phyloP scores from a whole-genome alignment of 2,888 invertebrate genomes.

The Nephrotoma flavescens region DNA sequence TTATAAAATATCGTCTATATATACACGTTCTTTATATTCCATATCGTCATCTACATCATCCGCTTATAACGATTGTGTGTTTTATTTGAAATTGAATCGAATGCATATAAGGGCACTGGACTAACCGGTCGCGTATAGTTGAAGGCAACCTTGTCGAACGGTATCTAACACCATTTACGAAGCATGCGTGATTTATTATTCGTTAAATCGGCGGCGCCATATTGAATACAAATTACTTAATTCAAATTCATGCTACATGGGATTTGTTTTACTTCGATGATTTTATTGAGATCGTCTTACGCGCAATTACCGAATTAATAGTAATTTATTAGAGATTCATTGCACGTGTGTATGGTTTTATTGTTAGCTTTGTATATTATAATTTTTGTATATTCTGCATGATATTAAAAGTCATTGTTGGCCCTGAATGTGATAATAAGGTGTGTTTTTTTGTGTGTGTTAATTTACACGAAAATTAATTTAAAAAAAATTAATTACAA shows the following conservation, averaged over 20 bases:
- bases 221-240: neutral
- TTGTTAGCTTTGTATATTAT: too few species aligned
- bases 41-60: neutral
- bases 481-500: too few species aligned
- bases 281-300: neutral
- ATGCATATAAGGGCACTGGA: neutral
- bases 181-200: neutral
- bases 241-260: neutral
- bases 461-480: too few species aligned
- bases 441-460: too few species aligned
- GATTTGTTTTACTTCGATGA: neutral
- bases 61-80: neutral
- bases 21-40: neutral
- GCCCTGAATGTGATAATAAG: too few species aligned
- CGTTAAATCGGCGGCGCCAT: neutral
- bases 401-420: too few species aligned
- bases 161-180: neutral
- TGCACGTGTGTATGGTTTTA: neutral
- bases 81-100: neutral
- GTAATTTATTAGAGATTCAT: neutral
- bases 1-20: neutral
- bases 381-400: too few species aligned
- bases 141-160: neutral
- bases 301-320: neutral
- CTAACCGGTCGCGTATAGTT: neutral